Percentiles rank a stretch among this genome's conserved stretches.
These are phyloP conservation scores for Podarcis lilfordi DNA, from an alignment of 2,797 vertebrate species.

Conservation along the genomic window DNA sequence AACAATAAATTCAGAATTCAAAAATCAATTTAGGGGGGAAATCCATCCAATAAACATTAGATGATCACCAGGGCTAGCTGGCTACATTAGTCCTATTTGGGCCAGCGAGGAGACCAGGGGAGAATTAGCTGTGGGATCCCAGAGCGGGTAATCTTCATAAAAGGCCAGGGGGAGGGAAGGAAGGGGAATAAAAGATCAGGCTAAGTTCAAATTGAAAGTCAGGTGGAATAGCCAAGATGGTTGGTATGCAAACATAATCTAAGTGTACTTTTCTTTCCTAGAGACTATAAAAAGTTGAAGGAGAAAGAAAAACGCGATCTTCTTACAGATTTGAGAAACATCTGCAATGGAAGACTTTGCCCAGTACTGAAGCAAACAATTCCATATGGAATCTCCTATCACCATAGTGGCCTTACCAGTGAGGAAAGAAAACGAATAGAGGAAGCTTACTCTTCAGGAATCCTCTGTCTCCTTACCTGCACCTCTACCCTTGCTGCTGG, in stretches of 20 bases:
- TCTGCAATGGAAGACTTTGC: slow-evolving; percentile 86
- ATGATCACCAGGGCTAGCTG: too few relatives aligned
- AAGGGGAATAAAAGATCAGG: too few relatives aligned
- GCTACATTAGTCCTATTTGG: too few relatives aligned
- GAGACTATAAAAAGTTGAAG: slow-evolving; percentile 81
- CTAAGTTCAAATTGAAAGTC: too few relatives aligned
- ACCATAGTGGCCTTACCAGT: slow-evolving; percentile 92
- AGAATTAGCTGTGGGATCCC: too few relatives aligned
- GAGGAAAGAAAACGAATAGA: slow-evolving; percentile 92
- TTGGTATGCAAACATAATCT: not conserved
- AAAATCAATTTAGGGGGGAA: too few relatives aligned
- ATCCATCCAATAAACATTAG: too few relatives aligned
- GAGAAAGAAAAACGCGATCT: slow-evolving; percentile 83
- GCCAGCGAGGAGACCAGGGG: too few relatives aligned
- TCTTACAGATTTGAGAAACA: slow-evolving; percentile 80
- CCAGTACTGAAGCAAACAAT: slow-evolving; percentile 86
- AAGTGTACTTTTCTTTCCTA: slow-evolving; percentile 60
- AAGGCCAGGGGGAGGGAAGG: too few relatives aligned
- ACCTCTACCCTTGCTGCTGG: slow-evolving; percentile 96
- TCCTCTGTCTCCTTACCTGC: slow-evolving; percentile 92
- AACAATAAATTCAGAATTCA: too few relatives aligned
- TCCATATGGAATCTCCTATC: slow-evolving; percentile 91
- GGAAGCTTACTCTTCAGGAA: slow-evolving; percentile 88
- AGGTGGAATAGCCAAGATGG: not conserved
- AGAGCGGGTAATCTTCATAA: too few relatives aligned